Base-by-base conservation (phyloP, 2,888 invertebrate genomes). In the Actias luna region DNA sequence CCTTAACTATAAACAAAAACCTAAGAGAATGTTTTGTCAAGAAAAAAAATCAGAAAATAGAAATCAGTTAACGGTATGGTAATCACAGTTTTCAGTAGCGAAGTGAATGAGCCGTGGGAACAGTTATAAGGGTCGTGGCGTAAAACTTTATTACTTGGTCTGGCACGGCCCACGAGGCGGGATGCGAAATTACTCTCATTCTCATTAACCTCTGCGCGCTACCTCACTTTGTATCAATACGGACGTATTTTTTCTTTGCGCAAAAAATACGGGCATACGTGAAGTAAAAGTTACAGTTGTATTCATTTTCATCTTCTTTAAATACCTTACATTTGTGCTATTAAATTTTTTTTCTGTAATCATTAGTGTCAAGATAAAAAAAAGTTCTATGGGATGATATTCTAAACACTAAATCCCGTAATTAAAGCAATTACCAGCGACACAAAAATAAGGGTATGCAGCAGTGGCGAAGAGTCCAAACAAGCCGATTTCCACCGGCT, bases 121-220 rank as follows among this genome's bases (percentile, higher is more conserved):
- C 76, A 75, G 79, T 84, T 86, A 85, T 86, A 83, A 85, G 84
- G 85, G 83, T 84, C 80, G 79, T 81, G 79, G 83, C 84, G 82
- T 85, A 85, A 87, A 87, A 87, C 85, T 88, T 87, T 87, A 89
- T 88, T 87, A 85, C 81, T 72, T 76, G 82, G 77, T 80, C 76
- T 78, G 82, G 79, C 80, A 82, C 82, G 78, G 77, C 72, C 82
- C 80, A 77, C 78, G 78, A 80, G 77, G 75, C 79, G 82, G 82
- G 83, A 82, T 83, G 77, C 83, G 81, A 82, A 86, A 87, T 83
- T 84, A 83, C 84, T 81, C 80, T 80, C 84, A 83, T 88, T 86
- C 83, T 87, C 89, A 89, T 89, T 89, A 88, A 86, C 88, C 88
- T 83, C 82, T 80, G 79, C 83, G 75, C 74, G 76, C 77, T 71